Evolutionary conservation across 2,797 vertebrate species (phyloP), one percentile per base, ranked within the genome.

Genomic region (Chiroxiphia lanceolata): DNA sequence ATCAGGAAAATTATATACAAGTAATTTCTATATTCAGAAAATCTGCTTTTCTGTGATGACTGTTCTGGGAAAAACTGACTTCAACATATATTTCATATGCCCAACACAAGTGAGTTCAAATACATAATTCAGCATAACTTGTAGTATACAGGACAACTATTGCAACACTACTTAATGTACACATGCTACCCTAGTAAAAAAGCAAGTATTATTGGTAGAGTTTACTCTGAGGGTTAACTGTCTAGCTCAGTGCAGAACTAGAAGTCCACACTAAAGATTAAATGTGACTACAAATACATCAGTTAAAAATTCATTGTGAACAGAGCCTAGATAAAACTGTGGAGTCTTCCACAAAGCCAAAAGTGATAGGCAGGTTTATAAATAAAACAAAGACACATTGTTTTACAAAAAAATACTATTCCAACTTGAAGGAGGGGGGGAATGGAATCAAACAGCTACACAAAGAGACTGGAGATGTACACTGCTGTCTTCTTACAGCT

Each of bases 291-390:
- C 89, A 96, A 86, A 91, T 53, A 69, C 40, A 79, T 79, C 65
- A 56, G 63, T 72, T 91, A 76, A 90, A 88, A 97, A 88, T 65
- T 70, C 69, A 76, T 51, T 63, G 65, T 31, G 13, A 94, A 92
- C 59, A 79, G 82, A 93, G 65, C 40, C 67, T 88, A 87, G 69
- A 91, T 82, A 94, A 81, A 95, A 88, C 82, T 50, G 68, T 89
- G 72, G 69, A 90, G 54, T 48, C 79, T 95, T 95, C 57, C 79
- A 94, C 77, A 90, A 94, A 91, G 65, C 79, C 69, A 83, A 59
- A 93, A 94, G 57, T 82, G 87, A 96, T 91, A 93, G 93, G 67
- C 87, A 88, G 89, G 82, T 91, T 94, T 96, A 93, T 93, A 95
- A 95, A 92, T 92, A 95, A 97, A 93, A 93, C 65, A 96, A 91